A percentile compares a stretch with the other conserved stretches of the same genome.
phyloP scores from a whole-genome alignment of 1,140 invertebrate species.

The Drosophila navojoa region DNA sequence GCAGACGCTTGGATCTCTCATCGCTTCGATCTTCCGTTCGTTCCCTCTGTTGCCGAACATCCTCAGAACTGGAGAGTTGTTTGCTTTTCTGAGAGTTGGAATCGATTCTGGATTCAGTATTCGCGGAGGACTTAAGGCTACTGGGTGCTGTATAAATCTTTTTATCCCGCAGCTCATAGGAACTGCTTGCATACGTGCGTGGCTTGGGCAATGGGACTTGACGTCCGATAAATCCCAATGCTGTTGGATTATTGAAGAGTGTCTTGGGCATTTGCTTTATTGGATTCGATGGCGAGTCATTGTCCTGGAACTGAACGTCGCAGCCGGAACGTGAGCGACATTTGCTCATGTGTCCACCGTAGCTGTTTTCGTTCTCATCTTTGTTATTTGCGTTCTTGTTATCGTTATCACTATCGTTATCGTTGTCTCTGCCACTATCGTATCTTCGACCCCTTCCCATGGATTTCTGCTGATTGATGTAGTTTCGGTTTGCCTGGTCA shows the following conservation, averaged over 20 bases:
- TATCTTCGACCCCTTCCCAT: background rate
- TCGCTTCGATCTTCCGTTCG: background rate
- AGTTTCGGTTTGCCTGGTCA: too few species aligned
- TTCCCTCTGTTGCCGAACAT: background rate
- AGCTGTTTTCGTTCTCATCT: background rate
- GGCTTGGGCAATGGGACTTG: background rate
- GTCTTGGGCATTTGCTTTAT: too few species aligned
- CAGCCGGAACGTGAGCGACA: constrained; percentile 32
- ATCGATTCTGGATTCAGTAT: background rate
- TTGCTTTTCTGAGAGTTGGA: background rate
- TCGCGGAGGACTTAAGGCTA: background rate
- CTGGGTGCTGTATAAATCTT: background rate
- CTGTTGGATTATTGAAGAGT: background rate
- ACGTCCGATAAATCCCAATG: background rate
- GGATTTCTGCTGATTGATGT: too few species aligned
- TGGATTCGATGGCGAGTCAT: background rate
- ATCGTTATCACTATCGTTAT: background rate
- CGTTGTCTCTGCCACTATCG: background rate
- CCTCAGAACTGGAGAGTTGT: background rate
- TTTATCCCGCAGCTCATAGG: background rate
- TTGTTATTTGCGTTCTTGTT: background rate
- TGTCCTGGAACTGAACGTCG: constrained; percentile 10
- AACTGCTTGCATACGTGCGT: background rate
- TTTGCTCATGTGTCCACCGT: background rate
- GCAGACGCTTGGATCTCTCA: background rate